Conservation (phyloP, 2,888 invertebrate genomes). For the Phyto melanocephala region DNA sequence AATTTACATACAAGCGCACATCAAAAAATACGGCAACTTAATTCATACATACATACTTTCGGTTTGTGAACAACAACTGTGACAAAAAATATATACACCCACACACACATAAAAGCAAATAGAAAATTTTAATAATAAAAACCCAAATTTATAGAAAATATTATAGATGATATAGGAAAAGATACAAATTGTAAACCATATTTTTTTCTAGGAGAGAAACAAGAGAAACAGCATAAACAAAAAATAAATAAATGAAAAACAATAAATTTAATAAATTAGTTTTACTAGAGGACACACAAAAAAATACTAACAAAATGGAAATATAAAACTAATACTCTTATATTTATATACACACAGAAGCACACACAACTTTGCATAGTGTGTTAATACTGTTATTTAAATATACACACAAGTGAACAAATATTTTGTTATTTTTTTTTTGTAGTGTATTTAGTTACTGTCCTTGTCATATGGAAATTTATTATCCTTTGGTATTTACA, state of each 20-base stretch:
- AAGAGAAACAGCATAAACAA: no score
- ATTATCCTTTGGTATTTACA: slow-evolving; percentile 63
- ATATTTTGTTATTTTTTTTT: background rate
- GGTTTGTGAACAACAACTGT: slow-evolving; percentile 41
- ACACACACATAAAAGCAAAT: background rate
- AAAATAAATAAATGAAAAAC: slow-evolving; percentile 41
- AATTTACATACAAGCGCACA: slow-evolving; percentile 27
- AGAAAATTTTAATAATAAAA: slow-evolving; percentile 14
- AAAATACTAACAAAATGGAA: background rate
- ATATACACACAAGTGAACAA: background rate
- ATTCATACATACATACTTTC: slow-evolving; percentile 29
- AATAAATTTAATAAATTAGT: slow-evolving; percentile 61
- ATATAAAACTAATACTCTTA: slow-evolving; percentile 14
- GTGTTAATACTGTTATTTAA: background rate
- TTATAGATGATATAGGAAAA: background rate
- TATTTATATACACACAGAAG: background rate
- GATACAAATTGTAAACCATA: background rate
- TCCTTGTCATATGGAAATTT: slow-evolving; percentile 64
- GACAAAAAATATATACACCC: background rate
- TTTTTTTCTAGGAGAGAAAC: background rate
- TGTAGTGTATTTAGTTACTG: slow-evolving; percentile 25
- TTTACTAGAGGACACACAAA: slow-evolving; percentile 46
- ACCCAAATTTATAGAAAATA: slow-evolving; percentile 4
- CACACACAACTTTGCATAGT: background rate
- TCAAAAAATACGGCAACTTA: background rate